Base-by-base conservation (phyloP, 2,797 vertebrate genomes). In the Telmatherina bonti region DNA sequence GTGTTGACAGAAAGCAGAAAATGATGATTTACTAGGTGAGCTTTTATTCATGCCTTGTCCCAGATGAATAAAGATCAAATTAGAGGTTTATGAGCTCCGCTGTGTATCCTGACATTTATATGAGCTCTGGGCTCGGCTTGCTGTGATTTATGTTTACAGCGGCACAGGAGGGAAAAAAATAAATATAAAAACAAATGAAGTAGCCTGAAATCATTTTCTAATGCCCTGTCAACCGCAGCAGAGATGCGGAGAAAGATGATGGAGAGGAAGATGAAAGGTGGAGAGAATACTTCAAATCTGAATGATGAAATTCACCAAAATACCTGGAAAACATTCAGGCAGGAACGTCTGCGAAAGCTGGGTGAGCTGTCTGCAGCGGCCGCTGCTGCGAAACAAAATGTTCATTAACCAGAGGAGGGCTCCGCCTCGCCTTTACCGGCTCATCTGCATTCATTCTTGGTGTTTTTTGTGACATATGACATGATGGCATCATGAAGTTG, bases 41-140 rank as follows among this genome's bases (percentile, higher is more conserved):
- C 67, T 72, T 85, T 85, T 88, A 87, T 87, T 91, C 89, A 89
- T 20, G 75, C 79, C 73, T 58, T 84, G 87, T 91, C 86, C 84
- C 86, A 62, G 87, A 90, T 89, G 91, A 91, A 88, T 86, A 88
- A 90, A 91, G 87, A 93, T 93, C 89, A 91, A 91, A 93, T 92
- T 89, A 90, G 87, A 88, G 81, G 78, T 92, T 93, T 90, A 92
- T 92, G 90, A 92, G 90, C 88, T 83, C 68, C 49, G 76, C 88
- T 87, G 90, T 91, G 87, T 86, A 43, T 85, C 68, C 82, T 91
- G 91, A 91, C 91, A 79, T 88, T 91, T 92, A 88, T 90, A 92
- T 84, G 88, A 92, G 89, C 85, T 82, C 83, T 62, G 78, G 81
- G 85, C 84, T 76, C 60, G 1, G 73, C 82, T 78, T 56, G 59